phyloP scores from a whole-genome alignment of 2,797 vertebrate genomes.

The Halcyon leucocephala region DNA sequence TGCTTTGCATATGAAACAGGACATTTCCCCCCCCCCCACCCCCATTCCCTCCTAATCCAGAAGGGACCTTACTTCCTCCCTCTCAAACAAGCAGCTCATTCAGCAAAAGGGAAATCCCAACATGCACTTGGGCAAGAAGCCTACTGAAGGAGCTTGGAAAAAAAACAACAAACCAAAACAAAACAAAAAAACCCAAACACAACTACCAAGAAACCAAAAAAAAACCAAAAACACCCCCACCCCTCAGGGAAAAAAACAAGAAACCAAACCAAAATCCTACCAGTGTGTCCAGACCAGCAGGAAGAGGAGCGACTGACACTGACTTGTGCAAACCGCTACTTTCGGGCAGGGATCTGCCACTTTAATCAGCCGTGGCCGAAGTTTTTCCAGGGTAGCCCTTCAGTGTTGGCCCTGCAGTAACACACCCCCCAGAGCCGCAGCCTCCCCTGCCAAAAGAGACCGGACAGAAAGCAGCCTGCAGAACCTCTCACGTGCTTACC shows the following conservation, averaged over 20 bases:
- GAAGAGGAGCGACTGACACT: background rate
- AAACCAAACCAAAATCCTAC: background rate
- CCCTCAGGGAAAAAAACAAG: background rate
- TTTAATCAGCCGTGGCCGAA: background rate
- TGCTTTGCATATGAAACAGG: constrained; percentile 87
- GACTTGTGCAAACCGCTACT: background rate
- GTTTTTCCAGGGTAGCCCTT: background rate
- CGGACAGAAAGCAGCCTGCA: background rate
- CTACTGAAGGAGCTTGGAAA: constrained; percentile 60
- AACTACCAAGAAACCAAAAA: background rate
- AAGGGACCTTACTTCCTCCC: constrained; percentile 89
- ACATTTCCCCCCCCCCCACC: constrained; percentile 78
- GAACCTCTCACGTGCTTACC: background rate
- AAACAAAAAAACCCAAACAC: background rate
- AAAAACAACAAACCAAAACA: background rate
- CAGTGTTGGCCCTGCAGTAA: background rate
- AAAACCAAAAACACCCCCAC: background rate
- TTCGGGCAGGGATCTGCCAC: background rate
- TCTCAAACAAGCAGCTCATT: constrained; percentile 86
- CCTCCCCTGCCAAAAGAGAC: background rate
- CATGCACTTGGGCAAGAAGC: constrained; percentile 73
- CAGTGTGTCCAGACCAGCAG: background rate
- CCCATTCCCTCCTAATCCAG: constrained; percentile 80
- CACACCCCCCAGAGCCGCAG: background rate
- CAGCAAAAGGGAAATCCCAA: constrained; percentile 87